Conservation (phyloP, 2,888 invertebrate species). For the Pharmacophagus antenor region DNA sequence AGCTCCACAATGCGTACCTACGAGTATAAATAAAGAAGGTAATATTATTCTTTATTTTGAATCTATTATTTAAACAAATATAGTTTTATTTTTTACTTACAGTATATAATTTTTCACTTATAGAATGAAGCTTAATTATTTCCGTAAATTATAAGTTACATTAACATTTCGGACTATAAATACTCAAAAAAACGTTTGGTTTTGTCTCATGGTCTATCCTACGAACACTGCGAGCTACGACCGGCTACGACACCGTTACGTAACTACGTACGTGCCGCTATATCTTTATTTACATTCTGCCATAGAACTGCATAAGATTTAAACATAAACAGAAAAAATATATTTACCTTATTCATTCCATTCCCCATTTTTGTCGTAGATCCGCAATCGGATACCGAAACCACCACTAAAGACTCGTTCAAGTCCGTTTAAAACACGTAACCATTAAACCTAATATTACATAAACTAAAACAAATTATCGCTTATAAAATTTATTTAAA, state of each 20-base stretch:
- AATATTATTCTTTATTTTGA: too few relatives aligned
- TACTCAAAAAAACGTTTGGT: not conserved
- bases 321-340: not conserved
- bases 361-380: slow-evolving; percentile 84
- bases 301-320: slow-evolving; percentile 11
- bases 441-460: slow-evolving; percentile 47
- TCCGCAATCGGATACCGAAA: slow-evolving; percentile 25
- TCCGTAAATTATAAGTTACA: too few relatives aligned
- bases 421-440: slow-evolving; percentile 44
- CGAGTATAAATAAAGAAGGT: too few relatives aligned
- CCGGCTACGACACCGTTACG: slow-evolving; percentile 44
- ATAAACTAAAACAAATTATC: slow-evolving; percentile 48
- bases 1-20: too few relatives aligned
- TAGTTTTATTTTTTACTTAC: too few relatives aligned
- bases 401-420: slow-evolving; percentile 43
- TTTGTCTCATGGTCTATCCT: slow-evolving; percentile 9
- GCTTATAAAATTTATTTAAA: slow-evolving; percentile 42
- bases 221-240: slow-evolving; percentile 35
- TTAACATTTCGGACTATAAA: not conserved
- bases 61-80: too few relatives aligned
- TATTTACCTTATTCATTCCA: slow-evolving; percentile 92
- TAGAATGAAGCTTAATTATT: too few relatives aligned
- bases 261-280: slow-evolving; percentile 40
- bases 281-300: slow-evolving; percentile 25
- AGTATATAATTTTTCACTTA: not conserved